phyloP scores from a whole-genome alignment of 2,113 vertebrate genomes.

The Bungarus multicinctus region DNA sequence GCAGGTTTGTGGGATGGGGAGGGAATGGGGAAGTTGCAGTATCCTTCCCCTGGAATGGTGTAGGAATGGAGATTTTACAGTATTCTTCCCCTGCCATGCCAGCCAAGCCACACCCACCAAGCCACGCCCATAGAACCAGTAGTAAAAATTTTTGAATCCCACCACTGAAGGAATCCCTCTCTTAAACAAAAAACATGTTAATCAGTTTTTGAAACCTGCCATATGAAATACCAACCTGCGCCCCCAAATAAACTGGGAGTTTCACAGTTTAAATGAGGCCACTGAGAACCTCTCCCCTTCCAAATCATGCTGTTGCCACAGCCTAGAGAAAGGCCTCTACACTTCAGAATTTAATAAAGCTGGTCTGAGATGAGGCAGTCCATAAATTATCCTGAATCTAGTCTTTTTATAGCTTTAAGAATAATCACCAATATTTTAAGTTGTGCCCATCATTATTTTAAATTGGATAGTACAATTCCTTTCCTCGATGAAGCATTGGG shows the following conservation, averaged over 20 bases:
- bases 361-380: not conserved
- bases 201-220: not conserved
- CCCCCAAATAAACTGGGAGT: not conserved
- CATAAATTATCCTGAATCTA: not conserved
- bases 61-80: too few species aligned
- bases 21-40: too few species aligned
- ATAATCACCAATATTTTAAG: not conserved
- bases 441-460: not conserved
- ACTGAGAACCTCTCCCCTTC: not conserved
- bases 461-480: not conserved
- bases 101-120: too few species aligned
- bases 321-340: not conserved
- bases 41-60: too few species aligned
- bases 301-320: not conserved
- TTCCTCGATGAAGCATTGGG: not conserved
- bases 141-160: too few species aligned
- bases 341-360: not conserved
- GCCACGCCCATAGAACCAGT: too few species aligned
- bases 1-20: too few species aligned
- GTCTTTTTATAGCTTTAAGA: not conserved
- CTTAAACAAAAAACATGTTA: not conserved
- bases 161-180: not conserved
- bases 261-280: not conserved
- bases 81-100: too few species aligned
- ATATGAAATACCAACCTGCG: not conserved